Conservation (phyloP, 2,113 vertebrate species). For the Empidonax traillii region DNA sequence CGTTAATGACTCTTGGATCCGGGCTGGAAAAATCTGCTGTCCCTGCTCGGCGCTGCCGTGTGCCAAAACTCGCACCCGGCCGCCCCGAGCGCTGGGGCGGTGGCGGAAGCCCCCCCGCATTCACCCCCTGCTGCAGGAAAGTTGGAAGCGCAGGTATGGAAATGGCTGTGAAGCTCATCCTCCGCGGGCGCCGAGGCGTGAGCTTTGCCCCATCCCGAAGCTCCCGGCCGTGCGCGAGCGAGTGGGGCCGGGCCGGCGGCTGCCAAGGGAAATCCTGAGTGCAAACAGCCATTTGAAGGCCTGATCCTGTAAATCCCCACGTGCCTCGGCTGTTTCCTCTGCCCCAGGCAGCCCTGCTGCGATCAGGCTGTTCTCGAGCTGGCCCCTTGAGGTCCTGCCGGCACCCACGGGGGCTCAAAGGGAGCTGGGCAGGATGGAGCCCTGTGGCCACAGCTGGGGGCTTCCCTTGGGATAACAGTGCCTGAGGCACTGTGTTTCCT, state of each 20-base stretch:
- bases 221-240: background rate
- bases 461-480: background rate
- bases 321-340: slow-evolving; percentile 1
- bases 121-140: background rate
- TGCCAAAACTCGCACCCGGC: slow-evolving; percentile 37
- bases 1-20: slow-evolving; percentile 4
- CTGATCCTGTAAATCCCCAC: background rate
- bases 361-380: background rate
- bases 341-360: background rate
- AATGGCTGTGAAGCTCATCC: slow-evolving; percentile 30
- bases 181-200: background rate
- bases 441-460: background rate
- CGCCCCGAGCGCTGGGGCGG: background rate
- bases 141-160: slow-evolving; percentile 44
- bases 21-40: slow-evolving; percentile 46
- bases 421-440: background rate
- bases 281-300: slow-evolving; percentile 12
- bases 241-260: background rate
- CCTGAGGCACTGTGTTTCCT: background rate
- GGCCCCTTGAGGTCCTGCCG: background rate
- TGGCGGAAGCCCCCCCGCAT: background rate
- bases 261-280: slow-evolving; percentile 64
- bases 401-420: background rate
- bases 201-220: slow-evolving; percentile 14
- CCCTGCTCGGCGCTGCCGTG: background rate